phyloP scores from a whole-genome alignment of 2,797 vertebrate genomes.

The Acanthurus lineatus region DNA sequence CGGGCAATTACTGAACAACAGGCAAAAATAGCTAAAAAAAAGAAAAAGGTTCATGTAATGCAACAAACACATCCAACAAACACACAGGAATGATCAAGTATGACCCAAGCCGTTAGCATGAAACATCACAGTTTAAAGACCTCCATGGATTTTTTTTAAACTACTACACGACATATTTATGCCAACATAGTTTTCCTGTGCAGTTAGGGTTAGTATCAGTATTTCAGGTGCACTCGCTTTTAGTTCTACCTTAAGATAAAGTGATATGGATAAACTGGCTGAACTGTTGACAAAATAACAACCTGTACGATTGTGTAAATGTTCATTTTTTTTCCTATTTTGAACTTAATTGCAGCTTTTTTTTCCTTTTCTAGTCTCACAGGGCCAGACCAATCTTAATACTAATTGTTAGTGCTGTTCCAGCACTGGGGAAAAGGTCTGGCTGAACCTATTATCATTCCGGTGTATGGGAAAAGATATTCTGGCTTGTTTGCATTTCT shows the following conservation, averaged over 20 bases:
- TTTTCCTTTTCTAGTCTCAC: not conserved
- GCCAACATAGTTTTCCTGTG: not conserved
- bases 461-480: too few relatives aligned
- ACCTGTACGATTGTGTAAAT: not conserved
- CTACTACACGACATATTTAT: not conserved
- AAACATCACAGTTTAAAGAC: not conserved
- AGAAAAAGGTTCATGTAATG: not conserved
- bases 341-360: not conserved
- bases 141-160: not conserved
- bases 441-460: too few relatives aligned
- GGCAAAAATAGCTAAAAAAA: not conserved
- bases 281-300: not conserved
- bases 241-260: not conserved
- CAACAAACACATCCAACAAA: not conserved
- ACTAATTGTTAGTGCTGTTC: too few relatives aligned
- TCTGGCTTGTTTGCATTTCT: too few relatives aligned
- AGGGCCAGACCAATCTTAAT: too few relatives aligned
- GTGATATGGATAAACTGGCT: not conserved
- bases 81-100: not conserved
- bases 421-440: too few relatives aligned
- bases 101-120: not conserved
- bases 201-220: too few relatives aligned
- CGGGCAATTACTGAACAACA: constrained; percentile 1
- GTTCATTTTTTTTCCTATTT: not conserved
- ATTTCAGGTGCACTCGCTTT: not conserved